These are phyloP conservation scores for Lacerta viridis DNA, from an alignment of 2,797 vertebrate genomes.

Conservation along the genomic window DNA sequence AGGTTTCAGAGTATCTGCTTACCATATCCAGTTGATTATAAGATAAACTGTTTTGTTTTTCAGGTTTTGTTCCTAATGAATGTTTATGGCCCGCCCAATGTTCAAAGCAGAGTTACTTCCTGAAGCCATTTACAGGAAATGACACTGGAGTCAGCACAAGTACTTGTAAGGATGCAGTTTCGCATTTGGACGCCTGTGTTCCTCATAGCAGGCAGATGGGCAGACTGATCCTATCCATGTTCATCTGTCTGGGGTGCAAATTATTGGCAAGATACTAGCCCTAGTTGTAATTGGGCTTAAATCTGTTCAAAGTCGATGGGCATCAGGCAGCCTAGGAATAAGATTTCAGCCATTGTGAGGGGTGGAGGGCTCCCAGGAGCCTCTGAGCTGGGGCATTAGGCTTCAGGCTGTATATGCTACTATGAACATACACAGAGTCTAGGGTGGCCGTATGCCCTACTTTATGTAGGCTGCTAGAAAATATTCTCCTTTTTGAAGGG, in stretches of 20 bases:
- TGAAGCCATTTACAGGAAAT: constrained; percentile 26
- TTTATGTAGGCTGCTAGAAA: no score
- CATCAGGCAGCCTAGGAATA: not conserved
- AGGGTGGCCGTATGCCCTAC: no score
- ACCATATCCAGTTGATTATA: constrained; percentile 2
- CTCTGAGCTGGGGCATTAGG: no score
- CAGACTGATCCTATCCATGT: not conserved
- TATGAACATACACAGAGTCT: no score
- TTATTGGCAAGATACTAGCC: not conserved
- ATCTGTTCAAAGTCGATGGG: not conserved
- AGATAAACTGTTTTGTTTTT: constrained; percentile 46
- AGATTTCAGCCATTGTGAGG: no score
- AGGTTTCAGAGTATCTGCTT: not conserved
- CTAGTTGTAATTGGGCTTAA: not conserved
- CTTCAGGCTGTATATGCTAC: no score
- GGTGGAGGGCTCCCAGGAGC: not conserved
- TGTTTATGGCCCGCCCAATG: constrained; percentile 26
- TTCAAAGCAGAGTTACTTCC: constrained; percentile 33
- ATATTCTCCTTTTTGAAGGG: no score
- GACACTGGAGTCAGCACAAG: not conserved
- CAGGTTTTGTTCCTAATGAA: constrained; percentile 36
- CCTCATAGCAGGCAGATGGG: not conserved
- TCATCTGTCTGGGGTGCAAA: not conserved
- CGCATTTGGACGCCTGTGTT: not conserved
- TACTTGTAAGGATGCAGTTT: constrained; percentile 19